Evolutionary conservation across 2,888 invertebrate genomes (phyloP).

Genomic region (Diachrysia chrysitis): DNA sequence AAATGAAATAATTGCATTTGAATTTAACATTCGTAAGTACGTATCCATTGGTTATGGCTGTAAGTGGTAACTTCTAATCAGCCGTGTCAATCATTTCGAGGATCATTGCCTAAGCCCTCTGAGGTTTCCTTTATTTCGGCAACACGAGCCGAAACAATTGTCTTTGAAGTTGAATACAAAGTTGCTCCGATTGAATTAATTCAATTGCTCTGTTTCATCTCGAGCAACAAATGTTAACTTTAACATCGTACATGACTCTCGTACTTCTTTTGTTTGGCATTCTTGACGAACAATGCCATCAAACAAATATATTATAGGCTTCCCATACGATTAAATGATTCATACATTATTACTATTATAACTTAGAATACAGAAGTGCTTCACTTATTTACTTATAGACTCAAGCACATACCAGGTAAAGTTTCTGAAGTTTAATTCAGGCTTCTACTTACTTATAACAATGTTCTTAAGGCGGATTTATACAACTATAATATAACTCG

Average conservation of each 20-base stretch:
- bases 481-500: neutral
- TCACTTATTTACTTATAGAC: constrained; percentile 3
- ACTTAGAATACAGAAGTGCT: constrained; percentile 8
- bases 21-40: neutral
- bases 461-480: constrained; percentile 2
- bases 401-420: neutral
- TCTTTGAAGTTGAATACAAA: constrained; percentile 82
- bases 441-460: neutral
- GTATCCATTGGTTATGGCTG: constrained; percentile 11
- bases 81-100: constrained; percentile 70
- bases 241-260: constrained; percentile 72
- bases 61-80: constrained; percentile 31
- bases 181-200: constrained; percentile 87
- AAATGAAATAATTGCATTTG: neutral
- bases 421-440: neutral
- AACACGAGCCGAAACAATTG: constrained; percentile 82
- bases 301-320: constrained; percentile 58
- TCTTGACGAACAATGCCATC: constrained; percentile 64
- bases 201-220: constrained; percentile 84
- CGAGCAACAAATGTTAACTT: constrained; percentile 82
- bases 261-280: constrained; percentile 69
- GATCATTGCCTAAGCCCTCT: constrained; percentile 76
- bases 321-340: constrained; percentile 47
- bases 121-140: constrained; percentile 78
- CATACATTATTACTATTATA: constrained; percentile 18